Evolutionary conservation across 2,797 vertebrate genomes (phyloP).

Genomic region (Pelochelys cantorii): DNA sequence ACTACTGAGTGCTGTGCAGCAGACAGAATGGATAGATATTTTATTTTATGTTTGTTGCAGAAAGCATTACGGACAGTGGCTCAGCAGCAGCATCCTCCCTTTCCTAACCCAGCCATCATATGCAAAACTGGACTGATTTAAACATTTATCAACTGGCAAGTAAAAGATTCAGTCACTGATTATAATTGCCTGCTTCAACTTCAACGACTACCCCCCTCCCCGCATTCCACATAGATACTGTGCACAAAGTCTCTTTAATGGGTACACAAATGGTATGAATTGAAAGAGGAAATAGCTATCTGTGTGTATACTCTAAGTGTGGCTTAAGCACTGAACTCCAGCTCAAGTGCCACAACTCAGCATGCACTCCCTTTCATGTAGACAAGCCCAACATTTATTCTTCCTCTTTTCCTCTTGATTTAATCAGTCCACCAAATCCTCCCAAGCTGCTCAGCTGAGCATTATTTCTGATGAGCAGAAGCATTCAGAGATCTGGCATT

Average conservation of each 20-base stretch:
- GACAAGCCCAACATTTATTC: constrained; percentile 38
- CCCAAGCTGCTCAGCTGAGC: not conserved
- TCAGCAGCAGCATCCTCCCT: not conserved
- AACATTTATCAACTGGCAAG: constrained; percentile 45
- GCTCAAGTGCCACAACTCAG: too few species aligned
- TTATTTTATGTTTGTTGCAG: constrained; percentile 15
- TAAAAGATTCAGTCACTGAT: constrained; percentile 49
- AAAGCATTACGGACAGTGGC: not conserved
- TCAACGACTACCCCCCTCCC: not conserved
- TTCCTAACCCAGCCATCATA: constrained; percentile 34
- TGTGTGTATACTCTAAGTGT: too few species aligned
- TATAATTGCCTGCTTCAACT: constrained; percentile 55
- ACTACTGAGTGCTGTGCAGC: not conserved
- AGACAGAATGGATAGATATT: constrained; percentile 25
- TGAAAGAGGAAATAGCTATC: too few species aligned
- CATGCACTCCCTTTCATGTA: too few species aligned
- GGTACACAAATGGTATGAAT: too few species aligned
- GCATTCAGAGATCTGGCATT: not conserved
- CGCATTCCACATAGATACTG: too few species aligned
- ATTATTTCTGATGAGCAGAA: not conserved
- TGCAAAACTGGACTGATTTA: constrained; percentile 31
- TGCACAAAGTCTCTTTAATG: too few species aligned
- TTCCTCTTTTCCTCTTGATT: not conserved
- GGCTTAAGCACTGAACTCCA: too few species aligned
- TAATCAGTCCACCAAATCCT: not conserved